Percentiles rank a stretch among this genome's conserved stretches.
Conservation (phyloP, 2,888 invertebrate species). For the Pyrgus malvae region DNA sequence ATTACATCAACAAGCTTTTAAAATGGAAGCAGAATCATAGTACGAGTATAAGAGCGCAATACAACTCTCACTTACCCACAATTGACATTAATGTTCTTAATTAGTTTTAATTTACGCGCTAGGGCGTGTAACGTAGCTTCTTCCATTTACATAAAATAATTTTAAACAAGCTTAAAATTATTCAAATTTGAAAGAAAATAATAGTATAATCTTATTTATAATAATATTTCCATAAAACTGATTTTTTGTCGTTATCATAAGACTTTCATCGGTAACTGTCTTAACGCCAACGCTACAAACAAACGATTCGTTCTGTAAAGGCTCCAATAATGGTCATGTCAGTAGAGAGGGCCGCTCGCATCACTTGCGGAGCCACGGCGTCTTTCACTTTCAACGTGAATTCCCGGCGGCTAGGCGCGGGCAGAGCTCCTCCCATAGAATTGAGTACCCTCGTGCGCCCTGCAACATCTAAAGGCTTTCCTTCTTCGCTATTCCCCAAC, state of each 20-base stretch:
- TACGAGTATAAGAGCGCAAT: background rate
- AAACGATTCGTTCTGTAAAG: constrained; percentile 70
- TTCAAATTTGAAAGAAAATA: constrained; percentile 6
- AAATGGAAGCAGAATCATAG: constrained; percentile 10
- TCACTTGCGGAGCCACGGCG: constrained; percentile 59
- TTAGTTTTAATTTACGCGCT: background rate
- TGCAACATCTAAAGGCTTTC: constrained; percentile 56
- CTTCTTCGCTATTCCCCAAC: constrained; percentile 56
- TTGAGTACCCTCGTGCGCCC: constrained; percentile 55
- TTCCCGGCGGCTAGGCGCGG: constrained; percentile 59
- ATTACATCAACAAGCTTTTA: background rate
- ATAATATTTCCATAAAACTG: constrained; percentile 20
- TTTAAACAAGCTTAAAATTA: constrained; percentile 11
- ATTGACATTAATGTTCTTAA: constrained; percentile 10
- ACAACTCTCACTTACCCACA: constrained; percentile 4
- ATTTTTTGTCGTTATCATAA: constrained; percentile 11
- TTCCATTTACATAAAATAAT: background rate
- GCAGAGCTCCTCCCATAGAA: constrained; percentile 59
- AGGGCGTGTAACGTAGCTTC: background rate
- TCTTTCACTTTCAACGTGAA: constrained; percentile 68
- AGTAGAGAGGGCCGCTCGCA: constrained; percentile 65
- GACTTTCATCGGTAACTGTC: constrained; percentile 8
- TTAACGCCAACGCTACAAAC: constrained; percentile 54
- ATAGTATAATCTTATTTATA: constrained; percentile 4
- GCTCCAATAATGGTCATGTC: constrained; percentile 71